Base-by-base conservation (phyloP, 2,888 invertebrate species). In the Polyommatus icarus region DNA sequence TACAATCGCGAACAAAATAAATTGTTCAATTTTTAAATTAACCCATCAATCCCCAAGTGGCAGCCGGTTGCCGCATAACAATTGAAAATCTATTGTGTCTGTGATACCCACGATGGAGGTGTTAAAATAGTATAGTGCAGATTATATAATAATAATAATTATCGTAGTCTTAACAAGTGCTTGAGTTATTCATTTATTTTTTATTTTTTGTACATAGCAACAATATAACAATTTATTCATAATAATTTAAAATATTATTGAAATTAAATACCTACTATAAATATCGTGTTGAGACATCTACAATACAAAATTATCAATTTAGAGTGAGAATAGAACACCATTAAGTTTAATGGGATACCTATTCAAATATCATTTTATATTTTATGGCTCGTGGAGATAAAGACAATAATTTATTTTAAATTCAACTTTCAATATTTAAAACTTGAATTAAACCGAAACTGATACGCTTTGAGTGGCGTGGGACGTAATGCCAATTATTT, bases 1-100 rank as follows among this genome's bases (percentile, higher is more conserved):
- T 83, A 83, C 80, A 78, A 71, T 72, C 79, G 79, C 29, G 80
- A 12, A 29, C 24, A 71, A 73, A 24, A 24, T 24, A 1, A 24
- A 24, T 24, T n/a, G n/a, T n/a, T n/a, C n/a, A n/a, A n/a, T n/a
- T n/a, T n/a, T n/a, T n/a, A n/a, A n/a, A n/a, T n/a, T n/a, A n/a
- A n/a, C n/a, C n/a, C n/a, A n/a, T n/a, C n/a, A n/a, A n/a, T n/a
- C n/a, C n/a, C n/a, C n/a, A n/a, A n/a, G n/a, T n/a, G n/a, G n/a
- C n/a, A n/a, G n/a, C n/a, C n/a, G n/a, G n/a, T n/a, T n/a, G n/a
- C n/a, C n/a, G n/a, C n/a, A n/a, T n/a, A n/a, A n/a, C n/a, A n/a
- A n/a, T n/a, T n/a, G n/a, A n/a, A n/a, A n/a, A n/a, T n/a, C n/a
- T n/a, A n/a, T n/a, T n/a, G n/a, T n/a, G n/a, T n/a, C n/a, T n/a